Percentiles rank a stretch among this genome's conserved stretches.
Evolutionary conservation across 1,140 invertebrate genomes (phyloP).

Genomic region (Tachypleus tridentatus): DNA sequence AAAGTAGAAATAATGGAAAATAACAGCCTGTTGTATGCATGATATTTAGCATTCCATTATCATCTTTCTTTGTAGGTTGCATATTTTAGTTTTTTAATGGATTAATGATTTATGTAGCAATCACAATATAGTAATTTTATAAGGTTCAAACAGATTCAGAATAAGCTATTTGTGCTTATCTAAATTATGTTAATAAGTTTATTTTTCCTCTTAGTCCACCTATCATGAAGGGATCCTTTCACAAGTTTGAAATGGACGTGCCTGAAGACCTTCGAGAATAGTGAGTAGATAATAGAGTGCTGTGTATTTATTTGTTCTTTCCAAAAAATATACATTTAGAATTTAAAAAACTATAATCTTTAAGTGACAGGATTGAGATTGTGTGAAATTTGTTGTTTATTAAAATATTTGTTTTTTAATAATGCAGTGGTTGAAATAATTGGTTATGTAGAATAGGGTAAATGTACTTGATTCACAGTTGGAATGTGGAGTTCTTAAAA

Average conservation of each 20-base stretch:
- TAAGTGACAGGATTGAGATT: not conserved
- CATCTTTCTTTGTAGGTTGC: not conserved
- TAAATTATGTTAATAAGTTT: not conserved
- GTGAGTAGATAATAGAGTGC: slow-evolving; percentile 10
- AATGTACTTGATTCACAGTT: too few species aligned
- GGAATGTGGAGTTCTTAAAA: too few species aligned
- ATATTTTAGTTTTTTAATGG: too few species aligned
- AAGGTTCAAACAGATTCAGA: not conserved
- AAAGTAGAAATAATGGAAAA: too few species aligned
- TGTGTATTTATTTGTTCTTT: slow-evolving; percentile 1
- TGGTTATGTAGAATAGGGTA: not conserved
- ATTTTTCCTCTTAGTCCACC: slow-evolving; percentile 35
- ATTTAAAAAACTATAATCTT: too few species aligned
- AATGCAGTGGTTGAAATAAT: not conserved
- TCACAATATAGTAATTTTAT: not conserved
- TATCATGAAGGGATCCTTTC: slow-evolving; percentile 76
- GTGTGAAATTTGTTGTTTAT: not conserved
- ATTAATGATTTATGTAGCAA: too few species aligned
- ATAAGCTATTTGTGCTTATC: not conserved
- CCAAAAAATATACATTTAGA: not conserved
- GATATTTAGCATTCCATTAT: not conserved
- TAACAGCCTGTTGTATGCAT: too few species aligned
- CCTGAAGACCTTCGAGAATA: slow-evolving; percentile 68
- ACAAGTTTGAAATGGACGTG: slow-evolving; percentile 84
- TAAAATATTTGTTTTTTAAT: not conserved